phyloP scores from a whole-genome alignment of 2,888 invertebrate genomes.

The Cremastinae sp. region DNA sequence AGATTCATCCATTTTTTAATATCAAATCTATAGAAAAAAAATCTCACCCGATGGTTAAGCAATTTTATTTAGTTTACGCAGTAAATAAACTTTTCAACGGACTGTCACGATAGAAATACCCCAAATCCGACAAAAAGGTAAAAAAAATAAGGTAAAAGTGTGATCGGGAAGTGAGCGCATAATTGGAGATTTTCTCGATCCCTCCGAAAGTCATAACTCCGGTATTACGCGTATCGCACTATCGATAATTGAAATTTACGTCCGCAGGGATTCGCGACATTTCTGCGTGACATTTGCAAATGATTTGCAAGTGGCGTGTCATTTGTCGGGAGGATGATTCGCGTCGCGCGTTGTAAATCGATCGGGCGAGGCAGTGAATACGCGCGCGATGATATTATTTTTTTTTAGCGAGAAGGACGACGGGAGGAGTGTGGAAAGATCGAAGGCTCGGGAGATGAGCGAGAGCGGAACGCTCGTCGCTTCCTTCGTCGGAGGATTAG shows the following conservation, averaged over 20 bases:
- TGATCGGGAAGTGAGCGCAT: too few species aligned
- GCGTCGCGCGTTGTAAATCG: slow-evolving; percentile 32
- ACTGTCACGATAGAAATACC: too few species aligned
- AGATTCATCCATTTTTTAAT: too few species aligned
- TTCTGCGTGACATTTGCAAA: slow-evolving; percentile 40
- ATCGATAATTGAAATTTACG: slow-evolving; percentile 73
- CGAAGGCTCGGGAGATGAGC: slow-evolving; percentile 53
- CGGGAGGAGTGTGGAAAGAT: slow-evolving; percentile 58
- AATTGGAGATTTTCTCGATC: too few species aligned
- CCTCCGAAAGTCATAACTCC: not conserved
- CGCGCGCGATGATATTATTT: slow-evolving; percentile 51
- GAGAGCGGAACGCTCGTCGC: slow-evolving; percentile 51
- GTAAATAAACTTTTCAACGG: too few species aligned
- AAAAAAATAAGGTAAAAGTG: too few species aligned
- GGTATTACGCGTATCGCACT: slow-evolving; percentile 20
- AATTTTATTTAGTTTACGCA: too few species aligned
- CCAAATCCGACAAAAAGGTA: too few species aligned
- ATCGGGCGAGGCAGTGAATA: slow-evolving; percentile 44
- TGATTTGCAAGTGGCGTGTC: slow-evolving; percentile 60
- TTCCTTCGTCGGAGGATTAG: slow-evolving; percentile 69
- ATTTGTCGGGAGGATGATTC: slow-evolving; percentile 66
- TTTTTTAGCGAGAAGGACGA: slow-evolving; percentile 38
- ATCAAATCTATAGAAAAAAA: too few species aligned
- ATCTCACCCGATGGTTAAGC: too few species aligned
- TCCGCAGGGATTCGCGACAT: slow-evolving; percentile 62